Base-by-base conservation (phyloP, 2,113 vertebrate genomes). In the Cynoglossus semilaevis region DNA sequence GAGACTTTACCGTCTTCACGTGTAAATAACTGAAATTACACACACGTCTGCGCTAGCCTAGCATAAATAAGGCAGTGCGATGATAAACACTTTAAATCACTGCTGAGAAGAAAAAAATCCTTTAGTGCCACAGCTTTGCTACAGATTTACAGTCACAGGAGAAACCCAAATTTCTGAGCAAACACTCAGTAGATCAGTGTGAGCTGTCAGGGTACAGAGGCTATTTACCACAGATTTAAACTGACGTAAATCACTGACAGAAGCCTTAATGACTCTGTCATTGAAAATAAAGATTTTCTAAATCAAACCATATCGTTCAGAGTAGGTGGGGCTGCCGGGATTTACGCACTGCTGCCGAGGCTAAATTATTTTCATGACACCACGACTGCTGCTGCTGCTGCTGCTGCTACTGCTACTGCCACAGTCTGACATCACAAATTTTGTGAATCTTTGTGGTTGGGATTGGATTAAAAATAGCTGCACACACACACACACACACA, bases 381-480 rank as follows among this genome's bases (percentile, higher is more conserved):
- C 12, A 12, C 37, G 8, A 1, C 38, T 41, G 38, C 38, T 41
- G 38, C 38, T 41, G 38, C 14, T 15, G 40, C 59, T 35, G 48
- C 44, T 49, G 37, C 50, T 7, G 51, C 45, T 11, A 12, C 18
- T 11, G 45, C 13, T 52, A 45, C 55, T 49, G 47, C 44, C 57
- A 43, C 65, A 49, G 35, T 41, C 17, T 63, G 65, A 67, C 46
- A 41, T 63, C 48, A 80, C 50, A 45, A 50, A 75, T 70, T 58
- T 57, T 9, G 8, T 48, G 77, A 53, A 63, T 75, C 77, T 75
- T 74, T 69, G 76, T 11, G 53, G 72, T 68, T 43, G 47, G 61
- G 54, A 75, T 37, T 18, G 45, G 41, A 70, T 68, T 72, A 75
- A 74, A 76, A 79, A 83, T 79, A 82, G 62, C 46, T 0, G 15